Conservation (phyloP, 1,140 invertebrate species). For the Ips nitidus region DNA sequence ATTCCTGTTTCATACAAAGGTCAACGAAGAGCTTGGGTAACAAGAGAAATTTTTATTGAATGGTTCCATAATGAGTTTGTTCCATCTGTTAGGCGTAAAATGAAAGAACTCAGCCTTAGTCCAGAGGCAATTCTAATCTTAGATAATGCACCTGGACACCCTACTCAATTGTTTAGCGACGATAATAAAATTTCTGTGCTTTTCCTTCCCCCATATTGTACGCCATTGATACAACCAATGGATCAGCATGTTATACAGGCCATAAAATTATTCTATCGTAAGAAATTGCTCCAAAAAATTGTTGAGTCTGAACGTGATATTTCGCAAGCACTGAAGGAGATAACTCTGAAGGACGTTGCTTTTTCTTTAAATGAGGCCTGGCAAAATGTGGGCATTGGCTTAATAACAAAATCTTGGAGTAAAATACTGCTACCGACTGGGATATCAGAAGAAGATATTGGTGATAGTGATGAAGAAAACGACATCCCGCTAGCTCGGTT, state of each 20-base stretch:
- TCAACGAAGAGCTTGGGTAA: slow-evolving; percentile 42
- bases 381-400: slow-evolving; percentile 3
- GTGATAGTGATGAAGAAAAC: slow-evolving; percentile 22
- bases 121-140: slow-evolving; percentile 41
- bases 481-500: slow-evolving; percentile 11
- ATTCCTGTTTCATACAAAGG: slow-evolving; percentile 47
- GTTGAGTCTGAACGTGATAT: slow-evolving; percentile 12
- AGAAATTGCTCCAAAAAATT: slow-evolving; percentile 21
- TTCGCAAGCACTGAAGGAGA: slow-evolving; percentile 6
- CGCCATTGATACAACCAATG: slow-evolving; percentile 22
- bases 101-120: slow-evolving; percentile 35
- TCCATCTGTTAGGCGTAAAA: slow-evolving; percentile 8
- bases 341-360: slow-evolving; percentile 16
- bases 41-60: slow-evolving; percentile 22
- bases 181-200: slow-evolving; percentile 19
- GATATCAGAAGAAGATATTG: slow-evolving; percentile 8
- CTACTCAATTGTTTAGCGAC: slow-evolving; percentile 15
- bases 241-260: slow-evolving; percentile 27
- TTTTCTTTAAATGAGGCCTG: slow-evolving; percentile 11
- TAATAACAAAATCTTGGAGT: slow-evolving; percentile 9
- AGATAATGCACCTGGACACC: slow-evolving; percentile 42
- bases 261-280: slow-evolving; percentile 25
- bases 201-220: slow-evolving; percentile 16
- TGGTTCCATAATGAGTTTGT: slow-evolving; percentile 23
- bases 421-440: too few relatives aligned